A percentile compares a stretch with the other conserved stretches of the same genome.
Evolutionary conservation across 2,888 invertebrate genomes (phyloP).

Genomic region (Euproctis similis): DNA sequence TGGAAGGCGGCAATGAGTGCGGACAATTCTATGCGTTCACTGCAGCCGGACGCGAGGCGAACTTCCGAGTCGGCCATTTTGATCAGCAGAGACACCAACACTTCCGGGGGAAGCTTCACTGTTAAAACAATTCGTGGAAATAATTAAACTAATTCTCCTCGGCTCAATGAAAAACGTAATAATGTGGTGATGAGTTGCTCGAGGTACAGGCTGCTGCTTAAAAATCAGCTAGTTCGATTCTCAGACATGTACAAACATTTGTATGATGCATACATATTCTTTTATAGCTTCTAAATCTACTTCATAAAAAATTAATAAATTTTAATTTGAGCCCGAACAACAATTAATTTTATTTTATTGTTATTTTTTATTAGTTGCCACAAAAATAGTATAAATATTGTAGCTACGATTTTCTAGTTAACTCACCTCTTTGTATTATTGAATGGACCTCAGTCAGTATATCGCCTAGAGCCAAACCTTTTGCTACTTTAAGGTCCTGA

Average conservation of each 20-base stretch:
- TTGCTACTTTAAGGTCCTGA: conserved; percentile 87
- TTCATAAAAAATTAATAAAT: no score
- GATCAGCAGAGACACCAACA: conserved; percentile 85
- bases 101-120: conserved; percentile 91
- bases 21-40: conserved; percentile 92
- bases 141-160: no score
- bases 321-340: no score
- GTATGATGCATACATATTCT: no score
- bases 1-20: conserved; percentile 93
- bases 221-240: no score
- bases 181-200: no score
- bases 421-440: conserved; percentile 88
- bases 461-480: conserved; percentile 95
- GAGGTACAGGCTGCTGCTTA: no score
- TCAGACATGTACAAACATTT: no score
- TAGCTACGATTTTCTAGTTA: not conserved
- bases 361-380: not conserved
- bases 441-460: conserved; percentile 93
- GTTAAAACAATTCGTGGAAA: no score
- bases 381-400: not conserved
- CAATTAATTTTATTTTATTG: no score
- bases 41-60: conserved; percentile 88
- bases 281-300: no score
- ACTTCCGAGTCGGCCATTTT: conserved; percentile 94
- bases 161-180: no score